Evolutionary conservation across 2,888 invertebrate genomes (phyloP).

Genomic region (Heterodera filipjevi): DNA sequence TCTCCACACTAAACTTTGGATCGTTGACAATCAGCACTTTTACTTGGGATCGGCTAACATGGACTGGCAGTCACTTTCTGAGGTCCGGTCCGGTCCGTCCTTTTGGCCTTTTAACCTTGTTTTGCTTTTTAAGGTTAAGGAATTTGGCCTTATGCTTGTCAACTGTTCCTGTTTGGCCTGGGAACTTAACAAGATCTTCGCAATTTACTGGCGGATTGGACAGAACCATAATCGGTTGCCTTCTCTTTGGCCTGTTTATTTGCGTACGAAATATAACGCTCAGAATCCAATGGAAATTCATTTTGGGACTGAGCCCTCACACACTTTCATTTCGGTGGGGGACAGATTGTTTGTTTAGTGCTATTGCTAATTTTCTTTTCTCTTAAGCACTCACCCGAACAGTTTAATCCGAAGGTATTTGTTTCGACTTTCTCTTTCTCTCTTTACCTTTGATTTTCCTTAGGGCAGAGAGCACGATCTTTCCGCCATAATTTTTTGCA

Average conservation of each 20-base stretch:
- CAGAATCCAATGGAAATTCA: conserved; percentile 51
- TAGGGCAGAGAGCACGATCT: conserved; percentile 57
- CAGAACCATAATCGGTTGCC: conserved; percentile 51
- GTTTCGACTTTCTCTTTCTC: not conserved
- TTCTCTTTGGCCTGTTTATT: conserved; percentile 46
- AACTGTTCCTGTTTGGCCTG: conserved; percentile 83
- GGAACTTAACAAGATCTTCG: conserved; percentile 87
- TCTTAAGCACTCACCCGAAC: conserved; percentile 52
- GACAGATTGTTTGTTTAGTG: not conserved
- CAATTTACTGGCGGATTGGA: conserved; percentile 67
- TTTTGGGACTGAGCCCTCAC: conserved; percentile 39
- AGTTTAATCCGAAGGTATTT: conserved; percentile 53
- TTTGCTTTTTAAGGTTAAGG: conserved; percentile 68
- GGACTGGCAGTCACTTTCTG: conserved; percentile 46
- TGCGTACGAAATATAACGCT: conserved; percentile 49
- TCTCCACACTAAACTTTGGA: conserved; percentile 93
- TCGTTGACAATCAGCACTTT: conserved; percentile 79
- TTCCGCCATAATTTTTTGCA: conserved; percentile 51
- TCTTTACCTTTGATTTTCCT: not conserved
- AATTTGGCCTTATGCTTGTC: conserved; percentile 80
- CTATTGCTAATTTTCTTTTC: not conserved
- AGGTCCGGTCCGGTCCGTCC: conserved; percentile 16
- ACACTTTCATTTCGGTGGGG: conserved; percentile 40
- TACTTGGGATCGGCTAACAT: conserved; percentile 94
- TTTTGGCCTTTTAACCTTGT: not conserved